Evolutionary conservation across 2,888 invertebrate species (phyloP).

Genomic region (Blomia tropicalis): DNA sequence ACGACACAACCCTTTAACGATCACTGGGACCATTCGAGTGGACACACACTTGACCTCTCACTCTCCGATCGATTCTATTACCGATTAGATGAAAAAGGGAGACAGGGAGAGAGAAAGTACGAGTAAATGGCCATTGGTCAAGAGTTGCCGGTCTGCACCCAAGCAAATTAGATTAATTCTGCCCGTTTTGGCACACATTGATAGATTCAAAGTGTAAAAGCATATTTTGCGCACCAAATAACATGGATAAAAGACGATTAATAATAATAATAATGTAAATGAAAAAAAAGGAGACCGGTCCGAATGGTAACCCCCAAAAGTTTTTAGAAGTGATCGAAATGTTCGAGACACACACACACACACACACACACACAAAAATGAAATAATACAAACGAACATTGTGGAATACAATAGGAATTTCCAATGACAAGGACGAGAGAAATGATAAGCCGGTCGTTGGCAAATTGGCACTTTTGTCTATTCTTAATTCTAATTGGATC

Average conservation of each 20-base stretch:
- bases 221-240: neutral
- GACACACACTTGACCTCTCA: no score
- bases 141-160: constrained; percentile 3
- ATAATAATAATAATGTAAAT: neutral
- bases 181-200: neutral
- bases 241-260: neutral
- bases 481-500: constrained; percentile 13
- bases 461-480: constrained; percentile 13
- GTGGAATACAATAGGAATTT: neutral
- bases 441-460: neutral
- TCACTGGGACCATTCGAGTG: no score
- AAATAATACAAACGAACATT: neutral
- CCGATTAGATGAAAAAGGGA: no score
- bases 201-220: neutral
- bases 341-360: no score
- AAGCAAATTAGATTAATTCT: constrained; percentile 10
- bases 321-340: no score
- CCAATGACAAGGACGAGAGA: neutral
- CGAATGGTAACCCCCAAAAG: no score
- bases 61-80: no score
- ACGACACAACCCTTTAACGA: no score
- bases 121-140: no score
- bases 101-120: no score
- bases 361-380: neutral
- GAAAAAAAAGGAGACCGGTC: no score